These are phyloP conservation scores for Lycaena phlaeas DNA, from an alignment of 2,888 invertebrate species.

Conservation along the genomic window DNA sequence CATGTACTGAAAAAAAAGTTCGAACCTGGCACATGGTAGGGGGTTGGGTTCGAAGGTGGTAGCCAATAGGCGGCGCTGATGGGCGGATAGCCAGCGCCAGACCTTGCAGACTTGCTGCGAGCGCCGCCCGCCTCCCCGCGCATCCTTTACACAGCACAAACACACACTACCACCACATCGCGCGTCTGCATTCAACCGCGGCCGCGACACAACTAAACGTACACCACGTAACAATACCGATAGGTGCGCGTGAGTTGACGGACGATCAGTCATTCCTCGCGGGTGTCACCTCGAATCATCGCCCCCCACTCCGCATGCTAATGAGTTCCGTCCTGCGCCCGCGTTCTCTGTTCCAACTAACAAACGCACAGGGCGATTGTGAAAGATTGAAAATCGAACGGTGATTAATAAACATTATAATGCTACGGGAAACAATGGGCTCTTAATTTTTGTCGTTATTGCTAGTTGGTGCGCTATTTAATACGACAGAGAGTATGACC, in stretches of 20 bases:
- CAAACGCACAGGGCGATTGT: background rate
- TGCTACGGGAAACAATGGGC: too few species aligned
- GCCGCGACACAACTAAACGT: constrained; percentile 49
- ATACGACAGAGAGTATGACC: too few species aligned
- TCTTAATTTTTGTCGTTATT: too few species aligned
- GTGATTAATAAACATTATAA: too few species aligned
- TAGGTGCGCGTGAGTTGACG: constrained; percentile 63
- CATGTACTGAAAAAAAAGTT: background rate
- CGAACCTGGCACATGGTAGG: constrained; percentile 89
- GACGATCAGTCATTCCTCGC: constrained; percentile 62
- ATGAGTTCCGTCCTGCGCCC: constrained; percentile 48
- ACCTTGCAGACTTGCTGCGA: constrained; percentile 46
- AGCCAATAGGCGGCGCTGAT: constrained; percentile 90
- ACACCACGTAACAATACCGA: constrained; percentile 26
- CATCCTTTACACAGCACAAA: constrained; percentile 58
- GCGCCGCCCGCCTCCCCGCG: constrained; percentile 65
- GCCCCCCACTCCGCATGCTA: constrained; percentile 36
- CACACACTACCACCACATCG: constrained; percentile 45
- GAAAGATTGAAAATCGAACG: background rate
- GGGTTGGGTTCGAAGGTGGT: constrained; percentile 84
- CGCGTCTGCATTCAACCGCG: constrained; percentile 62
- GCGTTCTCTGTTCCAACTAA: constrained; percentile 20
- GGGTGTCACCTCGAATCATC: constrained; percentile 32
- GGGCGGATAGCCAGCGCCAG: constrained; percentile 77
- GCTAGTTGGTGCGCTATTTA: too few species aligned